Evolutionary conservation across 2,113 vertebrate genomes (phyloP).

Genomic region (Montifringilla adamsi): DNA sequence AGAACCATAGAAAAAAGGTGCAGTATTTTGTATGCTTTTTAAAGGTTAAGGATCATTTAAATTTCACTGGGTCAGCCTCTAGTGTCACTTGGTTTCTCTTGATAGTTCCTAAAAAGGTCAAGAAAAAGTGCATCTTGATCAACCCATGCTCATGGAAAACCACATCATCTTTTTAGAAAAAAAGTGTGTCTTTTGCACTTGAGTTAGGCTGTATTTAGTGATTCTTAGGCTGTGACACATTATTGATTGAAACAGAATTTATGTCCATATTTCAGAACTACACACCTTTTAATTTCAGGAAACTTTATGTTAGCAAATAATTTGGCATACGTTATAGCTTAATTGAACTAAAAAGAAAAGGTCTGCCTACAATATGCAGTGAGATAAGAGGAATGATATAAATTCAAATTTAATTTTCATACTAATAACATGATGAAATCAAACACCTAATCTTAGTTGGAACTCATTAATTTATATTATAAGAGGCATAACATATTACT

Average conservation of each 20-base stretch:
- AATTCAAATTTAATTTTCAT: not conserved
- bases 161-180: not conserved
- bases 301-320: not conserved
- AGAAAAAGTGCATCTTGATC: not conserved
- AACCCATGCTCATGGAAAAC: not conserved
- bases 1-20: not conserved
- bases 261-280: not conserved
- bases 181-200: not conserved
- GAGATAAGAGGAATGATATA: not conserved
- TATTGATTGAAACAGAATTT: not conserved
- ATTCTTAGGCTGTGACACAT: not conserved
- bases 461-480: not conserved
- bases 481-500: not conserved
- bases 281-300: not conserved
- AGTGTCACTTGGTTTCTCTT: not conserved
- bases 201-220: not conserved
- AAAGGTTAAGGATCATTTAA: not conserved
- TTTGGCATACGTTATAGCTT: not conserved
- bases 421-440: not conserved
- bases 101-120: not conserved
- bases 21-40: not conserved
- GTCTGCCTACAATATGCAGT: not conserved
- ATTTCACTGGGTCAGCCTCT: not conserved
- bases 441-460: not conserved
- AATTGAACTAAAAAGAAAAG: not conserved